phyloP scores from a whole-genome alignment of 1,140 invertebrate genomes.

The Coelopa frigida region DNA sequence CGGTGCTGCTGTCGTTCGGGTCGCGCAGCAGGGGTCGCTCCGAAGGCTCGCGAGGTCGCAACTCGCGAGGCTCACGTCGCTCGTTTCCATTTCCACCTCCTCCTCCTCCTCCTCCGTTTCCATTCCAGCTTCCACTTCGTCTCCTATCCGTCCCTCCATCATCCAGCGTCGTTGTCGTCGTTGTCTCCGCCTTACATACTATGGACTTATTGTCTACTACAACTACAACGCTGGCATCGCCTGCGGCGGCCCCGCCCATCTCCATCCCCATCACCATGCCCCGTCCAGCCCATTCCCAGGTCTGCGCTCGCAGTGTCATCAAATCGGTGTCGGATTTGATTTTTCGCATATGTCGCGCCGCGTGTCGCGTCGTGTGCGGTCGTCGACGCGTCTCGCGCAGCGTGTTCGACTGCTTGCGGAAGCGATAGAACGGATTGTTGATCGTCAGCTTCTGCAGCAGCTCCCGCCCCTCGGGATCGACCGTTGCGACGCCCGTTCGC shows the following conservation, averaged over 20 bases:
- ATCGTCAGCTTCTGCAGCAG: conserved; percentile 36
- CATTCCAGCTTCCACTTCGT: not conserved
- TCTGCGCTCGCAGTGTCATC: conserved; percentile 3
- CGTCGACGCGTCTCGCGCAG: conserved; percentile 23
- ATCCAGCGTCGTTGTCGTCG: conserved; percentile 10
- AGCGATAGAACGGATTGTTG: conserved; percentile 42
- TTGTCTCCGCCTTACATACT: conserved; percentile 36
- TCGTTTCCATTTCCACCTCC: not conserved
- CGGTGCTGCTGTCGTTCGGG: conserved; percentile 30
- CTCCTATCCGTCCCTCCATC: conserved; percentile 2
- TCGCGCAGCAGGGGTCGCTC: conserved; percentile 9
- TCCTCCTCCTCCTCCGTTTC: too few relatives aligned
- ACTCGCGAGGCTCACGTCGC: not conserved
- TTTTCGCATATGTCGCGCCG: conserved; percentile 13
- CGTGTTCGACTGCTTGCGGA: conserved; percentile 39
- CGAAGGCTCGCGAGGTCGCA: not conserved
- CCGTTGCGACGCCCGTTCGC: too few relatives aligned
- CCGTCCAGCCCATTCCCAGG: too few relatives aligned
- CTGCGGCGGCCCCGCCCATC: not conserved
- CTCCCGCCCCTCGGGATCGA: not conserved
- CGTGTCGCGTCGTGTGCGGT: conserved; percentile 7
- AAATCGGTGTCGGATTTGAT: conserved; percentile 29
- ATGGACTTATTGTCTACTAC: conserved; percentile 40
- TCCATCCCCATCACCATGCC: too few relatives aligned
- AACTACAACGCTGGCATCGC: conserved; percentile 42